Base-by-base conservation (phyloP, 2,797 vertebrate species). In the Myotis findleyi region DNA sequence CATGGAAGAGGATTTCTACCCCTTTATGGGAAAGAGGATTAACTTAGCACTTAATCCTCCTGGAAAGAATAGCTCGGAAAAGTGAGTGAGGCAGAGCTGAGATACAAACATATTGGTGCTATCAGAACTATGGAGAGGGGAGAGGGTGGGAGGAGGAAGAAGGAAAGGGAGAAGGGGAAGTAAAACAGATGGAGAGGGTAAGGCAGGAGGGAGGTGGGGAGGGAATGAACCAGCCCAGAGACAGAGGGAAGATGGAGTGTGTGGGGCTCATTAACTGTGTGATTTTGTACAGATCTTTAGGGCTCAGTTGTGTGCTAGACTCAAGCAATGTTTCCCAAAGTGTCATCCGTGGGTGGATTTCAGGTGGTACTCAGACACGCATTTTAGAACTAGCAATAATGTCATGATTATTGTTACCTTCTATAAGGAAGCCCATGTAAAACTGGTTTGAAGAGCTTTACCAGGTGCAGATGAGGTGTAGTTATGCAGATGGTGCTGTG, bases 201-300 rank as follows among this genome's bases (percentile, higher is more conserved):
- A 55, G 64, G 38, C 36, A 17, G 33, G 17, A 23, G 12, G 16
- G 23, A 44, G 64, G 33, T 23, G 25, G 33, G 27, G 55, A 9
- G 17, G 49, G 68, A 16, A 51, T 0, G 4, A 33, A 17, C 36
- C 59, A 30, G 44, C 81, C 30, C 93, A 30, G 38, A 57, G 91
- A 68, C 41, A 84, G 55, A 27, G 17, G 57, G 79, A 33, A 18
- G 30, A 3, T 2, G 27, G 14, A 6, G 16, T 0, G 16, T 1
- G 6, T 0, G 1, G 21, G 49, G 2, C 16, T 68, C 14, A 2
- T 17, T 53, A 7, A 23, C 20, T 6, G 1, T 1, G 2, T 0
- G 14, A 41, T 9, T 33, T 53, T 10, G 3, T 36, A 25, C 36
- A 72, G 21, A 47, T 25, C 66, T 80, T 66, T 25, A 23, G 17